These are phyloP conservation scores for Semotilus atromaculatus DNA, from an alignment of 2,797 vertebrate species.

Conservation along the genomic window DNA sequence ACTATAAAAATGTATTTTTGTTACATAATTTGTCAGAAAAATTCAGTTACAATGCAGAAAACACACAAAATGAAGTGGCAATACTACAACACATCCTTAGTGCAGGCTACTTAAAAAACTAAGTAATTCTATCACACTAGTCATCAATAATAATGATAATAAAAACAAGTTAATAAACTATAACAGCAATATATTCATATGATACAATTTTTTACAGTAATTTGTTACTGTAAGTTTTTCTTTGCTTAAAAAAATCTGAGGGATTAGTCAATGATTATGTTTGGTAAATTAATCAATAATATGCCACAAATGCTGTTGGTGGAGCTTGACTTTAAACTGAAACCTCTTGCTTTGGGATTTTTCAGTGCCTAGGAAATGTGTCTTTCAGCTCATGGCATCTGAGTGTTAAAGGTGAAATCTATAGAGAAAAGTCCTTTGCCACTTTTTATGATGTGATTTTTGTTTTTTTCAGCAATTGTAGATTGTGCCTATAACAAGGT, in stretches of 20 bases:
- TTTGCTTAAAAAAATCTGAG: background rate
- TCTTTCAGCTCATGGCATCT: background rate
- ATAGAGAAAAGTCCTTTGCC: background rate
- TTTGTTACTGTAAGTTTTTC: background rate
- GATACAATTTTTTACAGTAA: background rate
- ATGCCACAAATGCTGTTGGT: background rate
- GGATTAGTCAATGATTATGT: background rate
- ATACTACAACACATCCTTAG: too few species aligned
- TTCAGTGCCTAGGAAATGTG: background rate
- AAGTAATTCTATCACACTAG: background rate
- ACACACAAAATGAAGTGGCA: too few species aligned
- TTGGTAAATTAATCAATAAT: background rate
- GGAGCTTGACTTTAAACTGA: background rate
- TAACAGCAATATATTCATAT: background rate
- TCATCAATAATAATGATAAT: background rate
- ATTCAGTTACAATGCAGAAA: too few species aligned
- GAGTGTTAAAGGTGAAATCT: background rate
- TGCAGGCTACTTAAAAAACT: too few species aligned
- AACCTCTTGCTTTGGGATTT: background rate
- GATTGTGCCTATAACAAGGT: background rate
- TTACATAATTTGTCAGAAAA: too few species aligned
- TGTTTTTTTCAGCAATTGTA: too few species aligned
- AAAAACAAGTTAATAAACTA: background rate
- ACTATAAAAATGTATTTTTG: too few species aligned
- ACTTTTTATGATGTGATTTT: background rate